Percentiles rank a stretch among this genome's conserved stretches.
phyloP scores from a whole-genome alignment of 2,888 invertebrate species.

The Cepaea hortensis region DNA sequence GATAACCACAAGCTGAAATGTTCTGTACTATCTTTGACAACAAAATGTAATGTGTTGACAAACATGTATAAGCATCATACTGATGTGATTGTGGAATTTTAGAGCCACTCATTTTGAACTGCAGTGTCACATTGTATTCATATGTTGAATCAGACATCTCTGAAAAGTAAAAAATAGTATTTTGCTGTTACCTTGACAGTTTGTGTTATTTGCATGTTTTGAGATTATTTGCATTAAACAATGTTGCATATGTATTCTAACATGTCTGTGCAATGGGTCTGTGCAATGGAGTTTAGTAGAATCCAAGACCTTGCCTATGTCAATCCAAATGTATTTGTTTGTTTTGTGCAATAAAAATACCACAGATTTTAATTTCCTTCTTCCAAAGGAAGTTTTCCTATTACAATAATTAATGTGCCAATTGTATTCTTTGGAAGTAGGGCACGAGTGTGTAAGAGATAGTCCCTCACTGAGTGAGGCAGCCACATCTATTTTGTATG shows the following conservation, averaged over 20 bases:
- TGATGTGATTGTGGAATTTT: neutral
- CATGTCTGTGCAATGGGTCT: no score
- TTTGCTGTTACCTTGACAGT: neutral
- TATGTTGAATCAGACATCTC: neutral
- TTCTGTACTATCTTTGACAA: neutral
- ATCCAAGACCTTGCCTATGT: no score
- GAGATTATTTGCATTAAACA: neutral
- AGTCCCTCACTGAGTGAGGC: no score
- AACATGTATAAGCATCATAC: neutral
- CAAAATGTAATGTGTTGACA: neutral
- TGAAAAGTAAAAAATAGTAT: neutral
- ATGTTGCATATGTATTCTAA: no score
- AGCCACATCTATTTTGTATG: no score
- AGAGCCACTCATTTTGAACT: neutral
- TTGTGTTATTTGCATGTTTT: no score
- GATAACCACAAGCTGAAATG: neutral
- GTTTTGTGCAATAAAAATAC: no score
- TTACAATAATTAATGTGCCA: no score
- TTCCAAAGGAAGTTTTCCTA: no score
- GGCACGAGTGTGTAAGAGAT: neutral
- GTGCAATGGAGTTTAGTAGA: no score
- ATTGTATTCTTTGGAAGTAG: neutral
- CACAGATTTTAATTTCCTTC: no score
- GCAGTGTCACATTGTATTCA: neutral
- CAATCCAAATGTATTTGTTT: no score